A percentile compares a stretch with the other conserved stretches of the same genome.
Evolutionary conservation across 2,888 invertebrate genomes (phyloP).

Genomic region (Caenorhabditis japonica): DNA sequence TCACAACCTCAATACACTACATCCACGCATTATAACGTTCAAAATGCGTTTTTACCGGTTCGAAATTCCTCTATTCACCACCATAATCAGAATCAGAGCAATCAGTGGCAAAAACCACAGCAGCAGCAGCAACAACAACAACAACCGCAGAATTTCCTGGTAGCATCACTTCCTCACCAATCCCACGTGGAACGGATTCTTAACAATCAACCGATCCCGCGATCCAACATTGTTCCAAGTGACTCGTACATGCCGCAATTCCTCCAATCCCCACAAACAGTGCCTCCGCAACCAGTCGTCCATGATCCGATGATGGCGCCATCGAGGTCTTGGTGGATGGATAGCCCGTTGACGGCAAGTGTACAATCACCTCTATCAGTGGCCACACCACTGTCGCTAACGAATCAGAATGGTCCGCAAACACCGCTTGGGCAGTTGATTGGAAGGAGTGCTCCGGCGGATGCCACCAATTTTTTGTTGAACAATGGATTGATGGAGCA

Average conservation of each 20-base stretch:
- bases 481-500: constrained; percentile 1
- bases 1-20: constrained; percentile 57
- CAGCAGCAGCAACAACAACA: constrained; percentile 24
- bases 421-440: constrained; percentile 31
- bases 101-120: constrained; percentile 29
- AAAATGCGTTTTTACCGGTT: constrained; percentile 23
- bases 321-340: constrained; percentile 49
- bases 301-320: constrained; percentile 52
- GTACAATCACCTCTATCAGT: constrained; percentile 47
- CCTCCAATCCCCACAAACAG: constrained; percentile 53
- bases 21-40: constrained; percentile 41
- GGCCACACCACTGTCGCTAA: constrained; percentile 34
- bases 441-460: neutral
- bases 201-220: constrained; percentile 9
- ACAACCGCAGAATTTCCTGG: constrained; percentile 2
- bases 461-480: constrained; percentile 11
- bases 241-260: constrained; percentile 71
- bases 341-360: constrained; percentile 41
- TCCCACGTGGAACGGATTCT: constrained; percentile 39
- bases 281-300: neutral
- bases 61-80: constrained; percentile 4
- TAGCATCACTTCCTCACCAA: constrained; percentile 18
- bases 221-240: constrained; percentile 4
- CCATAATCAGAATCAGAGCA: constrained; percentile 17
- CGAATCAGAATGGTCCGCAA: constrained; percentile 26